Evolutionary conservation across 2,113 vertebrate genomes (phyloP), one percentile per base, ranked within the genome.

Genomic region (Bolborhynchus lineola): DNA sequence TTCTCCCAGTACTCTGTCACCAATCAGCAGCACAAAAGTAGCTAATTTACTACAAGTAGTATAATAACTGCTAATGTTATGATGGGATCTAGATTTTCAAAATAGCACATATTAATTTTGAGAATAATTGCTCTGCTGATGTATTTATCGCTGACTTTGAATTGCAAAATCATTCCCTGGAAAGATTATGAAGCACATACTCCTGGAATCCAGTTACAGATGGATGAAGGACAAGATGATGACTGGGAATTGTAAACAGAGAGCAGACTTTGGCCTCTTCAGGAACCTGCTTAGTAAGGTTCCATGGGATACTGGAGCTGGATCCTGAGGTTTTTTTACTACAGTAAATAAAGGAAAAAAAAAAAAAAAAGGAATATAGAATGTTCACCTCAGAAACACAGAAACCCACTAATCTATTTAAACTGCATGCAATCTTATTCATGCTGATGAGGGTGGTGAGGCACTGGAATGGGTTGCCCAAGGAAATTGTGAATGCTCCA

Each of bases 11-110:
- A 37, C 1, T 16, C 21, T 28, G 13, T 69, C 57, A 42, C 46
- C 33, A 92, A 78, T 65, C 53, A 90, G 57, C n/a, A n/a, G 50
- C 25, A 53, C 25, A 62, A 77, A 88, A 25, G 23, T 31, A 57
- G 33, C 52, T 79, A 70, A 90, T 84, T 90, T 90, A 62, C 44
- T 64, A 69, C 55, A 77, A 23, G 39, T 53, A 83, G 67, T 39
- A 77, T 63, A 94, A 88, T 47, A 47, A 7, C 88, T 62, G 60
- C 31, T 85, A 72, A 97, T 82, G 55, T 16, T 75, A 24, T 52
- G 60, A 70, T 12, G 52, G 67, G 77, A 94, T 24, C 80, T 87
- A 82, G 57, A 80, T 96, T 97, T 93, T 72, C 83, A 69, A 65
- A 33, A 84, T 90, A 86, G 29, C 21, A 68, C 31, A 57, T 16